Evolutionary conservation across 2,113 vertebrate species (phyloP).

Genomic region (Amphiprion ocellaris): DNA sequence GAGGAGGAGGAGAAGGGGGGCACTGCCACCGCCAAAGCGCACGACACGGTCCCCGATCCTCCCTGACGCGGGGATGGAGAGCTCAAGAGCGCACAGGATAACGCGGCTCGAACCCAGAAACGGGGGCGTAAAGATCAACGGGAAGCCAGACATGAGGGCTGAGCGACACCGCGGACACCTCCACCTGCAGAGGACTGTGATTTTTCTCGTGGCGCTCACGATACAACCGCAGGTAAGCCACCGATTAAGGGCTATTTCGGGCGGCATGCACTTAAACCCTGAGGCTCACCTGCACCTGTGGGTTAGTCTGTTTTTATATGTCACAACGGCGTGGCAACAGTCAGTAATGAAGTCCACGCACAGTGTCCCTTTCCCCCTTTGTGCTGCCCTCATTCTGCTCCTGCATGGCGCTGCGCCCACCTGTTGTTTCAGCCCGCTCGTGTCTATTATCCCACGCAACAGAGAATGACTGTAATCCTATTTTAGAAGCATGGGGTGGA

Average conservation of each 20-base stretch:
- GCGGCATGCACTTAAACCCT: slow-evolving; percentile 60
- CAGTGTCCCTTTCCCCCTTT: slow-evolving; percentile 34
- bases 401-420: slow-evolving; percentile 75
- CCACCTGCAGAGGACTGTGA: slow-evolving; percentile 72
- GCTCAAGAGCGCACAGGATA: slow-evolving; percentile 52
- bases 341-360: slow-evolving; percentile 20
- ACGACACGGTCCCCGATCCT: slow-evolving; percentile 42
- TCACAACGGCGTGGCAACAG: slow-evolving; percentile 37
- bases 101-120: slow-evolving; percentile 6
- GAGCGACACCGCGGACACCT: slow-evolving; percentile 64
- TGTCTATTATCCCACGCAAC: slow-evolving; percentile 36
- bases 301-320: slow-evolving; percentile 14
- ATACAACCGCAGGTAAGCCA: slow-evolving; percentile 84
- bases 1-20: slow-evolving; percentile 18
- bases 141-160: slow-evolving; percentile 46
- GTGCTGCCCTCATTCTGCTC: slow-evolving; percentile 60
- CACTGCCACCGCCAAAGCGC: slow-evolving; percentile 44
- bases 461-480: slow-evolving; percentile 33
- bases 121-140: slow-evolving; percentile 37
- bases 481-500: slow-evolving; percentile 17
- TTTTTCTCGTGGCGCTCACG: slow-evolving; percentile 80
- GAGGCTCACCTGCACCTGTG: slow-evolving; percentile 48
- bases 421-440: slow-evolving; percentile 79
- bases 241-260: slow-evolving; percentile 82
- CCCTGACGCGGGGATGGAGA: slow-evolving; percentile 70